phyloP scores from a whole-genome alignment of 92 coral and sea anemone species.

The Heliopora coerulea region DNA sequence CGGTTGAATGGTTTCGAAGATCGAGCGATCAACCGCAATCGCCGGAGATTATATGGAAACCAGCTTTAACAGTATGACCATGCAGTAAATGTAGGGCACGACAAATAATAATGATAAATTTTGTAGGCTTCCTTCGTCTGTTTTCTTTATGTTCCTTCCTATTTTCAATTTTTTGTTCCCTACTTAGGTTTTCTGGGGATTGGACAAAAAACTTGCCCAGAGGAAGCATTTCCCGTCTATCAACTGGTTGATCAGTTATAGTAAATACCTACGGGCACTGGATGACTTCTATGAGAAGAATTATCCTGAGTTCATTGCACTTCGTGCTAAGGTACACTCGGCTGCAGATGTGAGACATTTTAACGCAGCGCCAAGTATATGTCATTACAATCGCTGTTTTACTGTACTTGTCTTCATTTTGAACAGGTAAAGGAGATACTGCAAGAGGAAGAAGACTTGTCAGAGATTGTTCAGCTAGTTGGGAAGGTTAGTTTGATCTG shows the following conservation, averaged over 20 bases:
- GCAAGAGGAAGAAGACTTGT: conserved; percentile 97
- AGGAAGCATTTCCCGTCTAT: conserved; percentile 98
- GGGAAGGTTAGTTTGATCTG: conserved; percentile 69
- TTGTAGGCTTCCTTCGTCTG: no score
- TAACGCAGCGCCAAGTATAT: no score
- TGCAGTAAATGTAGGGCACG: no score
- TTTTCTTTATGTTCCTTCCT: neutral
- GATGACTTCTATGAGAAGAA: conserved; percentile 95
- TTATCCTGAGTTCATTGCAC: conserved; percentile 85
- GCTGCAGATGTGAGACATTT: no score
- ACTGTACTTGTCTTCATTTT: neutral
- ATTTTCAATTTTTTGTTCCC: neutral
- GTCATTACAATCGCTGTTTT: no score
- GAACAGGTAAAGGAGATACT: conserved; percentile 88
- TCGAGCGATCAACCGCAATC: no score
- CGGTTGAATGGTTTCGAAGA: no score
- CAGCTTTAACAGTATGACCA: no score
- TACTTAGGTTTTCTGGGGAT: conserved; percentile 94
- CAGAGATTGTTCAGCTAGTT: conserved; percentile 97
- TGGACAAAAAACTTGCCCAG: conserved; percentile 97
- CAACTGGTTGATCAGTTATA: conserved; percentile 98
- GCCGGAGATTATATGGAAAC: no score
- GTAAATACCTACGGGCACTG: conserved; percentile 95
- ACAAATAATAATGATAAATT: no score
- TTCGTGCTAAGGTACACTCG: conserved; percentile 92